Percentiles rank a stretch among this genome's conserved stretches.
Conservation (phyloP, 2,113 vertebrate species). For the Tupaia chinensis region DNA sequence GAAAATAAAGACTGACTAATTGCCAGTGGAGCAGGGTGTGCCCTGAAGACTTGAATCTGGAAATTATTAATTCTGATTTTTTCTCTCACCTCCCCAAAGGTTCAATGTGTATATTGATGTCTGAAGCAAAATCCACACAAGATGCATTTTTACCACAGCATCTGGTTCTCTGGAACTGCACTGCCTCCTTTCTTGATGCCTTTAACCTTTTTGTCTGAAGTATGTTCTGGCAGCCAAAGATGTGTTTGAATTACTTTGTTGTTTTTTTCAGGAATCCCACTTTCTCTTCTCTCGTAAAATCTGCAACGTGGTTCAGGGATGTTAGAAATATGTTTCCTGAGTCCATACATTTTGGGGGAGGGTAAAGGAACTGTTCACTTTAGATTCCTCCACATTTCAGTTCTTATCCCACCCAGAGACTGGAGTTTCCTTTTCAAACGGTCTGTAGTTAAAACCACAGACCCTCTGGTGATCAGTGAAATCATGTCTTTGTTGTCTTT, state of each 20-base stretch:
- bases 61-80: slow-evolving; percentile 83
- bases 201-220: slow-evolving; percentile 83
- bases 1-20: slow-evolving; percentile 70
- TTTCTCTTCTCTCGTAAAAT: slow-evolving; percentile 87
- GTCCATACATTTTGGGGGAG: slow-evolving; percentile 55
- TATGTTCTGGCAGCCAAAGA: slow-evolving; percentile 82
- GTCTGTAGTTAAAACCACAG: slow-evolving; percentile 80
- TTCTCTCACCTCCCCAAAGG: slow-evolving; percentile 84
- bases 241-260: slow-evolving; percentile 78
- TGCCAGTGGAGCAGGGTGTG: slow-evolving; percentile 63
- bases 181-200: slow-evolving; percentile 74
- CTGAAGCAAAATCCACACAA: slow-evolving; percentile 83
- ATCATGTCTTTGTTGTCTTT: slow-evolving; percentile 54
- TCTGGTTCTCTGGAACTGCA: slow-evolving; percentile 80
- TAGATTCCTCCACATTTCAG: slow-evolving; percentile 65
- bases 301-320: slow-evolving; percentile 74
- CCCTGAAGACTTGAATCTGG: slow-evolving; percentile 65
- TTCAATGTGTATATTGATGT: slow-evolving; percentile 75
- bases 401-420: slow-evolving; percentile 72
- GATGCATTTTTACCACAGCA: slow-evolving; percentile 74
- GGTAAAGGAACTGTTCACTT: slow-evolving; percentile 54
- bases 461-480: slow-evolving; percentile 83
- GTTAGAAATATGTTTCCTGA: slow-evolving; percentile 74
- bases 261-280: slow-evolving; percentile 74
- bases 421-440: slow-evolving; percentile 64